phyloP scores from a whole-genome alignment of 1,140 invertebrate genomes.

The Drosophila sucinea region DNA sequence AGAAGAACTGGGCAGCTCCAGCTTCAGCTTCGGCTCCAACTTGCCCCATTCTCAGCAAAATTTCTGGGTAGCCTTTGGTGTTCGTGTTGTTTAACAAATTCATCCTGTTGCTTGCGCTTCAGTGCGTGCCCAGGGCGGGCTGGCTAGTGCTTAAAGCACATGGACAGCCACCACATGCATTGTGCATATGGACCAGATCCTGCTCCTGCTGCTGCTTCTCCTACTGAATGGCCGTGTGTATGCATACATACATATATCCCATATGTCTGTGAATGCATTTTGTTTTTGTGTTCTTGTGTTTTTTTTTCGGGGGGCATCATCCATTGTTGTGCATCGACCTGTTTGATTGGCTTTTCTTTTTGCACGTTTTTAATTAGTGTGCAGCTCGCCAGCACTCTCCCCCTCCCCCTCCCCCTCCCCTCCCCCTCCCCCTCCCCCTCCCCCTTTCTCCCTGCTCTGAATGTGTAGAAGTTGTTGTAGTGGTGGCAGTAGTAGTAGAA shows the following conservation, averaged over 20 bases:
- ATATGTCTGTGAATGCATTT: slow-evolving; percentile 18
- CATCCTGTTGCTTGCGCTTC: slow-evolving; percentile 78
- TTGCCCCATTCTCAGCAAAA: slow-evolving; percentile 15
- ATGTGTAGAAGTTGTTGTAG: slow-evolving; percentile 7
- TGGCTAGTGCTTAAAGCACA: slow-evolving; percentile 1
- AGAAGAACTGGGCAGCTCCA: background rate
- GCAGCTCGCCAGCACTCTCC: background rate
- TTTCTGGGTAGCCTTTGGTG: slow-evolving; percentile 41
- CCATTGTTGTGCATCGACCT: slow-evolving; percentile 78
- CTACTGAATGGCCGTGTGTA: slow-evolving; percentile 7
- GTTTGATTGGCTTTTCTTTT: slow-evolving; percentile 79
- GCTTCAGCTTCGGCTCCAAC: slow-evolving; percentile 1
- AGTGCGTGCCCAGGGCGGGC: slow-evolving; percentile 57
- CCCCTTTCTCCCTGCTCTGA: background rate
- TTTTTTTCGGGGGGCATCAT: slow-evolving; percentile 37
- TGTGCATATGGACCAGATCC: slow-evolving; percentile 24
- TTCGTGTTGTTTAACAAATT: slow-evolving; percentile 79
- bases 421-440: background rate
- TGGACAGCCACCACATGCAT: slow-evolving; percentile 56
- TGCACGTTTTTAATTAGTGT: slow-evolving; percentile 79
- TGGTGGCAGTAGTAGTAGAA: background rate
- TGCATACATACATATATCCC: slow-evolving; percentile 30
- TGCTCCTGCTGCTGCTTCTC: background rate
- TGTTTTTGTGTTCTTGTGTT: slow-evolving; percentile 4
- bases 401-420: background rate